Conservation (phyloP, 2,113 vertebrate genomes). For the Phalacrocorax carbo region DNA sequence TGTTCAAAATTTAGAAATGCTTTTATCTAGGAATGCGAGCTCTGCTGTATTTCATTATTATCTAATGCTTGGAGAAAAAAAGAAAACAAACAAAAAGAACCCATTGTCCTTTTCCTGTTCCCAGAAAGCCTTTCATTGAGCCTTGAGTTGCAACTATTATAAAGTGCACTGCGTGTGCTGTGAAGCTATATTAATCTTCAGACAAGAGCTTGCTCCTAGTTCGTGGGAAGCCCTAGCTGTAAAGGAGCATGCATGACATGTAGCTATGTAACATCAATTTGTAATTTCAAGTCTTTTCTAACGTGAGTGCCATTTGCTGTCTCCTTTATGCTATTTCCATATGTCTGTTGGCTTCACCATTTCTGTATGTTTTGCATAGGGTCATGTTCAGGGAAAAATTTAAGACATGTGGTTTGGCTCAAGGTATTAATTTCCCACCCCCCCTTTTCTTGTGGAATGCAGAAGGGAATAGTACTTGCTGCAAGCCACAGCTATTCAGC, state of each 20-base stretch:
- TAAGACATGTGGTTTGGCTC: constrained; percentile 25
- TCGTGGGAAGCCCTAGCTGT: neutral
- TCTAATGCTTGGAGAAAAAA: neutral
- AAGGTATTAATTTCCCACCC: neutral
- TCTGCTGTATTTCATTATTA: neutral
- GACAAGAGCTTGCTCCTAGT: neutral
- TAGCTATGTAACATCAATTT: neutral
- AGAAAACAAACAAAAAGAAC: neutral
- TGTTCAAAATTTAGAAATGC: neutral
- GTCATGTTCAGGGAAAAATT: neutral
- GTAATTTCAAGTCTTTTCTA: neutral
- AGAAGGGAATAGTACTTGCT: neutral
- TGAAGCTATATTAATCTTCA: neutral
- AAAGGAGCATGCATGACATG: neutral
- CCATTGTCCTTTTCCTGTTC: neutral
- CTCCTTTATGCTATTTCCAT: neutral
- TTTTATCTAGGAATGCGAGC: neutral
- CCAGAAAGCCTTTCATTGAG: neutral
- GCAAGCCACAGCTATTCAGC: neutral
- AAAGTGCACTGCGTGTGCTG: neutral
- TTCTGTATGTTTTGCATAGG: neutral
- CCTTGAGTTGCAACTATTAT: neutral
- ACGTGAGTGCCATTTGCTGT: neutral
- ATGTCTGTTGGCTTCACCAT: neutral
- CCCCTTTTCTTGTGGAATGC: neutral